Percentiles rank a stretch among this genome's conserved stretches.
phyloP scores from a whole-genome alignment of 2,113 vertebrate genomes.

The Sinocyclocheilus grahami region DNA sequence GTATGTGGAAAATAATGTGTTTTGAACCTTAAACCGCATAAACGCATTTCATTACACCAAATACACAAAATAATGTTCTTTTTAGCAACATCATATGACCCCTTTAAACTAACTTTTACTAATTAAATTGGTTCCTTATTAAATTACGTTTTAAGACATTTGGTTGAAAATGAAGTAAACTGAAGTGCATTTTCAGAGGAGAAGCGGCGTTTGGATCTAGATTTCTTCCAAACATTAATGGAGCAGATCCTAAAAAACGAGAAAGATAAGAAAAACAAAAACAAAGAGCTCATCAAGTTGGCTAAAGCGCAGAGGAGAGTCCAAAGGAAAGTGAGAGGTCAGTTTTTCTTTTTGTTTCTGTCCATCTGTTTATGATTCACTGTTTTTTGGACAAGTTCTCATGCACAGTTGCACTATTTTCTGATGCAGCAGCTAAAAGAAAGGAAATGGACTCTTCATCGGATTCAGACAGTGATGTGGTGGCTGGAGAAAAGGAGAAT shows the following conservation, averaged over 20 bases:
- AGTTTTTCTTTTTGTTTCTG: neutral
- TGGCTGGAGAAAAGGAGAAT: slow-evolving; percentile 83
- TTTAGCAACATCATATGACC: too few relatives aligned
- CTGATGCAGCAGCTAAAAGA: slow-evolving; percentile 33
- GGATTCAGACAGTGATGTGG: slow-evolving; percentile 55
- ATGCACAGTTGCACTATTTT: neutral
- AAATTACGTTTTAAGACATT: neutral
- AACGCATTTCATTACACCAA: too few relatives aligned
- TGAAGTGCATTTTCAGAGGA: slow-evolving; percentile 82
- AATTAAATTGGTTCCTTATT: neutral
- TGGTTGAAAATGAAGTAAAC: neutral
- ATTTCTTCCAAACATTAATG: slow-evolving; percentile 90
- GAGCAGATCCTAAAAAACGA: slow-evolving; percentile 86
- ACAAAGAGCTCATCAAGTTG: slow-evolving; percentile 65
- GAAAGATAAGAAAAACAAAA: slow-evolving; percentile 80
- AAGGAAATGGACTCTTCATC: slow-evolving; percentile 58
- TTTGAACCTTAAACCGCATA: too few relatives aligned
- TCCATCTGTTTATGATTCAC: neutral
- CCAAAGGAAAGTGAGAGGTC: slow-evolving; percentile 57
- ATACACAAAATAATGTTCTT: too few relatives aligned
- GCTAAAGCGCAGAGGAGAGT: slow-evolving; percentile 29
- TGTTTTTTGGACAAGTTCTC: neutral
- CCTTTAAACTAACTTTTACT: neutral
- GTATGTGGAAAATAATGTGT: too few relatives aligned
- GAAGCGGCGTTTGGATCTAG: slow-evolving; percentile 87